Base-by-base conservation (phyloP, 2,797 vertebrate species). In the Macropus fuliginosus region DNA sequence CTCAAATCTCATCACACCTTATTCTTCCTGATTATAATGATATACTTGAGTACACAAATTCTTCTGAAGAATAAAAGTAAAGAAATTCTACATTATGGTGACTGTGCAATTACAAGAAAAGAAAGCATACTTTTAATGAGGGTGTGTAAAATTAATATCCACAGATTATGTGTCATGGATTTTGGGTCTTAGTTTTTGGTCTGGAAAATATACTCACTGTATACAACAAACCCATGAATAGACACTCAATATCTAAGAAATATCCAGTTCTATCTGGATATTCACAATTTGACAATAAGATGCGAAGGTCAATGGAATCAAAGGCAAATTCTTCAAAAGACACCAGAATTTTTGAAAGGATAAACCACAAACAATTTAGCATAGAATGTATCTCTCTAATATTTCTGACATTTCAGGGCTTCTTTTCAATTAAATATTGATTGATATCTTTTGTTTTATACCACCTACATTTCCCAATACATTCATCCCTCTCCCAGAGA, bases 1-100 rank as follows among this genome's bases (percentile, higher is more conserved):
- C 0, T 92, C 55, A 96, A 95, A 94, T 95, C 62, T 95, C 29
- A 91, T 46, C 59, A 66, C 31, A 34, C 13, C 31, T 66, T 66
- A 13, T 66, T 66, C 34, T 66, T 4, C 13, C 4, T 66, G 13
- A 66, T 66, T 66, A 66, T 66, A 34, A n/a, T 66, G 59, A 4
- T 13, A 31, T 40, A n/a, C 5, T 1, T 18, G 16, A 16, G 62
- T 74, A 74, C 14, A 74, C 14, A n/a, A 74, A 74, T 40, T 74
- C 34, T 74, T 74, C 14, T n/a, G 4, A 62, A 59, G 27, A 62
- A 12, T 40, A 40, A 74, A 40, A 74, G 29, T 31, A 8, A 40
- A 40, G 40, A 74, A 40, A 34, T 34, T 40, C 5, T n/a, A 74
- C 62, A n/a, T 74, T n/a, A n/a, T 40, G 16, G 34, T 5, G 21